These are phyloP conservation scores for Lithobius niger DNA, from an alignment of 1,140 invertebrate species.

Conservation along the genomic window DNA sequence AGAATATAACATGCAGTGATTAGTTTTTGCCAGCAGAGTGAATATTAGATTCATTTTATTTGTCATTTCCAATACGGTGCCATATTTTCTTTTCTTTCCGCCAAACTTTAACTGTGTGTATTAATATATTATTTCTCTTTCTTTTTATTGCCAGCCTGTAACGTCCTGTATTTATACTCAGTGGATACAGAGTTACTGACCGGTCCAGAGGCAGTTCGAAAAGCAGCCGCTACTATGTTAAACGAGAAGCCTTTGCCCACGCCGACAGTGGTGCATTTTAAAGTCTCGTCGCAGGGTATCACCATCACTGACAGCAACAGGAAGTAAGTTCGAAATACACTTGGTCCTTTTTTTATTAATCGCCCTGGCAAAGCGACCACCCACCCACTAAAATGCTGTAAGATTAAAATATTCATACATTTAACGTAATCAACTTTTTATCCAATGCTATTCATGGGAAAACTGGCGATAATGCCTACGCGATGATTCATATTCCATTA, in stretches of 20 bases:
- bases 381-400: no score
- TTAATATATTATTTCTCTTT: constrained; percentile 7
- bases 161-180: constrained; percentile 80
- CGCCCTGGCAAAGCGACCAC: no score
- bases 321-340: constrained; percentile 42
- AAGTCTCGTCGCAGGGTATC: constrained; percentile 87
- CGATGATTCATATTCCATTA: no score
- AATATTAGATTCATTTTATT: background rate
- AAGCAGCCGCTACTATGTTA: constrained; percentile 59
- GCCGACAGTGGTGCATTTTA: constrained; percentile 88
- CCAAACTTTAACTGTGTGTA: background rate
- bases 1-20: background rate
- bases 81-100: background rate
- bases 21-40: background rate
- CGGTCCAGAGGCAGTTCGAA: constrained; percentile 87
- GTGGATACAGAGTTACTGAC: constrained; percentile 90
- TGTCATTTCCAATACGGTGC: background rate
- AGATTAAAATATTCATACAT: no score
- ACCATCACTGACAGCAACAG: constrained; percentile 89
- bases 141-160: constrained; percentile 58
- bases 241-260: constrained; percentile 44
- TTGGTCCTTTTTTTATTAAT: no score
- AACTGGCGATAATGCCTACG: no score
- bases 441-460: no score
- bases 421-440: no score